Percentiles rank a stretch among this genome's conserved stretches.
phyloP scores from a whole-genome alignment of 2,113 vertebrate genomes.

The Sylvia atricapilla region DNA sequence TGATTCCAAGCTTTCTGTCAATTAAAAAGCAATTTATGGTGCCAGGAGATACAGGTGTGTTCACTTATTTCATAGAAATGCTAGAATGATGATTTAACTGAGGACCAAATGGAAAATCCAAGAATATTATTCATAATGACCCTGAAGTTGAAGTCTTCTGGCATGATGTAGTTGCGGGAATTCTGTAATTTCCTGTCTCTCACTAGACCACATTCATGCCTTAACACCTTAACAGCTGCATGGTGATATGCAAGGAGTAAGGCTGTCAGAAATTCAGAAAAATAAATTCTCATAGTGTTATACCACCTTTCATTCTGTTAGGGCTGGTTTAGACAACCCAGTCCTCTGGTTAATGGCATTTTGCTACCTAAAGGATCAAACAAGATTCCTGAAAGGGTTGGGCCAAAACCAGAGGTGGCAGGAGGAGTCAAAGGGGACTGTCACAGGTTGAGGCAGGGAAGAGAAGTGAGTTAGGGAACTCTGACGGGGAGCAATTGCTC shows the following conservation, averaged over 20 bases:
- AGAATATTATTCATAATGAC: neutral
- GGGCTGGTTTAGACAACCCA: neutral
- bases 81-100: neutral
- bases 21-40: neutral
- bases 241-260: neutral
- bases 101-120: neutral
- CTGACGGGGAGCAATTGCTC: neutral
- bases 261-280: neutral
- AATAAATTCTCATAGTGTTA: neutral
- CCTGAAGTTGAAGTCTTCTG: neutral
- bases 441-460: neutral
- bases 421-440: neutral
- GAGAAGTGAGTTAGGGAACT: neutral
- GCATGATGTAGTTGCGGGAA: neutral
- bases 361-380: neutral
- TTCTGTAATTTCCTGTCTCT: neutral
- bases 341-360: neutral
- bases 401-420: neutral
- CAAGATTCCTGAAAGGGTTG: neutral
- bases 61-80: neutral
- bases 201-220: neutral
- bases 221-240: neutral
- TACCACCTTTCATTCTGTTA: neutral
- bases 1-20: neutral
- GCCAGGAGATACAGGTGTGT: neutral